Base-by-base conservation (phyloP, 23 tunicate genomes). In the Phallusia fumigata region DNA sequence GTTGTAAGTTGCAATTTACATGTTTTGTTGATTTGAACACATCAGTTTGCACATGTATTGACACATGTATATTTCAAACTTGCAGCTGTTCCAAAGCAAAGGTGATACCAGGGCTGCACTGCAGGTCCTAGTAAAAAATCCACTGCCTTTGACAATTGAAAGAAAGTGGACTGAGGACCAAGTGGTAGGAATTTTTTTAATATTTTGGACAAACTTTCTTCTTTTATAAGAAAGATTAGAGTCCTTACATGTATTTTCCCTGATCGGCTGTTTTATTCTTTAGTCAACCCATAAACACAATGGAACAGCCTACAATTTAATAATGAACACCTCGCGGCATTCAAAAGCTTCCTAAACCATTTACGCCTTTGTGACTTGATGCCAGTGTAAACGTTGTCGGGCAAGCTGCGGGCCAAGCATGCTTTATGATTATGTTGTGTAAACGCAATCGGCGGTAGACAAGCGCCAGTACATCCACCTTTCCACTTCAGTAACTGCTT, bases 91-190 rank as follows among this genome's bases (percentile, higher is more conserved):
- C 44, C 86, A 93, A 36, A 77, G 81, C 90, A 84, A 85, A 36
- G 89, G 89, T 10, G 90, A 93, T 80, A 76, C 90, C 28, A 75
- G 97, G 58, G 44, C 74, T 50, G 97, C 93, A 10, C 18, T 93
- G 19, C 90, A 93, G 26, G 83, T 64, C 12, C 80, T 93, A 76
- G 93, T 93, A 36, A 93, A 93, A 50, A 88, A 88, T 53, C 97
- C 97, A 0, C 79, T 93, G 28, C 97, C 97, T 15, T 21, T 88
- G 31, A 93, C 97, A 16, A 88, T 93, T 34, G 97, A 93, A 47
- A 77, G 92, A 44, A 93, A 88, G 77, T 93, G 97, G 97, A 93
- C 92, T 12, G 97, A 93, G 72, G 97, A 93, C 33, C 97, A 93
- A 93, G 92, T 93, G 80, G 97, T 88, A 83, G 83, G 91, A 58